phyloP scores from a whole-genome alignment of 2,797 vertebrate genomes.

The Malacoctenus gilli region DNA sequence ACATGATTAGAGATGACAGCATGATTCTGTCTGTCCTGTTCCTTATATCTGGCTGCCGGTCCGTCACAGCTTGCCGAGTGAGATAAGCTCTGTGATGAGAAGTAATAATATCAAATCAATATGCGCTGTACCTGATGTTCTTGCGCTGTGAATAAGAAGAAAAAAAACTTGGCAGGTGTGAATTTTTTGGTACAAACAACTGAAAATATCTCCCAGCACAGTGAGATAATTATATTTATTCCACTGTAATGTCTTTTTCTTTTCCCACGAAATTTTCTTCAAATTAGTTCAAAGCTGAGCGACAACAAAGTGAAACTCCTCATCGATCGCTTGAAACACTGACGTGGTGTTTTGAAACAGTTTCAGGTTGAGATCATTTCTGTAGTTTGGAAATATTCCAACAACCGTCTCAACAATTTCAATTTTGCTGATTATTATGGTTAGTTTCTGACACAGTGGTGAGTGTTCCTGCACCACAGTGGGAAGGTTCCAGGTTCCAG shows the following conservation, averaged over 20 bases:
- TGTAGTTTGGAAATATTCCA: no score
- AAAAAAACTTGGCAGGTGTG: neutral
- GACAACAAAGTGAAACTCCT: neutral
- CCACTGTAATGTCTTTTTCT: conserved; percentile 11
- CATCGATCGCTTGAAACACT: neutral
- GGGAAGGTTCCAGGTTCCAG: no score
- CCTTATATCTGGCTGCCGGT: conserved; percentile 6
- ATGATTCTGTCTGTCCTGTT: conserved; percentile 25
- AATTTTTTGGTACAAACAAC: conserved; percentile 4
- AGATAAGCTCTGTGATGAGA: conserved; percentile 25
- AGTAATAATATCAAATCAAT: conserved; percentile 46
- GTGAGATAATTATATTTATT: conserved; percentile 22
- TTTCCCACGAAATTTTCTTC: neutral
- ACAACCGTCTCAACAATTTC: no score
- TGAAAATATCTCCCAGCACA: conserved; percentile 11
- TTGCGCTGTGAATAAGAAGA: neutral
- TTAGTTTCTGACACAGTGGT: no score
- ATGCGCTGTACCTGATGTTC: conserved; percentile 33
- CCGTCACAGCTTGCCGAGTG: neutral
- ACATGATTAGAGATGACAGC: conserved; percentile 41
- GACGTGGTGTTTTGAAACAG: neutral
- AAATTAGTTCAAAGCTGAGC: neutral
- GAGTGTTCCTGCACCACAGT: no score
- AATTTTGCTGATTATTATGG: no score
- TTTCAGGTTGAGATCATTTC: no score